Conservation (phyloP, 2,113 vertebrate species). For the Melanerpes formicivorus region DNA sequence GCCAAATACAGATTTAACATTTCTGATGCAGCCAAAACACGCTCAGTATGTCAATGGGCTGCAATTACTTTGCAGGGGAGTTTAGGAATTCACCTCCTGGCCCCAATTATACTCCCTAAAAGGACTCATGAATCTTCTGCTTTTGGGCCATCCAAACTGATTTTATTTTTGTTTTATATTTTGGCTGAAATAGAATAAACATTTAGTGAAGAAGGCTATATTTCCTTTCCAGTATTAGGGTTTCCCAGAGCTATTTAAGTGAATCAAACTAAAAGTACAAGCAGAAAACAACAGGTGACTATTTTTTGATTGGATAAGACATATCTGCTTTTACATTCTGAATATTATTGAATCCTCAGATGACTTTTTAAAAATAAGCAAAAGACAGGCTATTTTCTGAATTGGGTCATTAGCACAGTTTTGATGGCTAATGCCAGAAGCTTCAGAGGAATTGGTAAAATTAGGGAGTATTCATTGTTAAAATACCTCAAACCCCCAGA, state of each 20-base stretch:
- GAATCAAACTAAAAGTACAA: background rate
- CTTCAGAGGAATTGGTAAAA: background rate
- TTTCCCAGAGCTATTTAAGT: background rate
- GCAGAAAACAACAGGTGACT: constrained; percentile 1
- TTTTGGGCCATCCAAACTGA: constrained; percentile 36
- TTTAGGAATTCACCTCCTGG: constrained; percentile 9
- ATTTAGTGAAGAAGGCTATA: background rate
- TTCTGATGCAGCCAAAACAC: constrained; percentile 71
- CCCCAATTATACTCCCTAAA: constrained; percentile 56
- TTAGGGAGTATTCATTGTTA: background rate
- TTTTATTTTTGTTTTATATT: constrained; percentile 40
- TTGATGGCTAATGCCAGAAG: background rate
- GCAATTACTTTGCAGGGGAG: constrained; percentile 28
- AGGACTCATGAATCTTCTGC: constrained; percentile 49
- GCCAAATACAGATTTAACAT: constrained; percentile 62
- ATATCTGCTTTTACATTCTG: background rate
- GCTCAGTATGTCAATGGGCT: constrained; percentile 46
- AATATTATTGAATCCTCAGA: background rate
- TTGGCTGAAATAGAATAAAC: background rate
- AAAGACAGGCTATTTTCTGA: background rate
- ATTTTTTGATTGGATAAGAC: background rate
- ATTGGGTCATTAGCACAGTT: background rate
- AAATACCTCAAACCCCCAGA: background rate
- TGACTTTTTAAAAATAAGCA: background rate
- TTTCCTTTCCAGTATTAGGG: background rate